Conservation (phyloP, 1,140 invertebrate genomes). For the Caligus rogercresseyi region DNA sequence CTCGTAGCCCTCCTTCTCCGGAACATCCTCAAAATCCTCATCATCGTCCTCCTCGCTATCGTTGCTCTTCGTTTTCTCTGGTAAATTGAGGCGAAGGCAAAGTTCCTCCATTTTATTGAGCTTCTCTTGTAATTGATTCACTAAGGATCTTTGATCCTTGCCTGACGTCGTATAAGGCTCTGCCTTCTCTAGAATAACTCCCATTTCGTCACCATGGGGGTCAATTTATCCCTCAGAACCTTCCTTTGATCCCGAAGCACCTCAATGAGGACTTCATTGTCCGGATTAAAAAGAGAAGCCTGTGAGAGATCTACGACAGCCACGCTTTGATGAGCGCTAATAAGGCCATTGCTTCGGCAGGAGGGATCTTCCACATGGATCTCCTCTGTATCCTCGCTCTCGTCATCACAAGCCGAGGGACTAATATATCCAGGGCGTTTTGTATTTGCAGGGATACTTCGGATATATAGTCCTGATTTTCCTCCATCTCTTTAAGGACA, state of each 20-base stretch:
- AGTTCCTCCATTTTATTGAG: background rate
- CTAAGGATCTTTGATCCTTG: background rate
- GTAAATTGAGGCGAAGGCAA: background rate
- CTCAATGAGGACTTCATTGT: background rate
- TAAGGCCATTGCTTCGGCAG: background rate
- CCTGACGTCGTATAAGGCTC: background rate
- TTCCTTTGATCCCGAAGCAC: background rate
- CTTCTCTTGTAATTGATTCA: background rate
- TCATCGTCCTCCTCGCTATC: slow-evolving; percentile 19
- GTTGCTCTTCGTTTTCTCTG: slow-evolving; percentile 21
- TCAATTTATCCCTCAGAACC: background rate
- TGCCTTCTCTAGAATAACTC: background rate
- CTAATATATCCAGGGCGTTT: background rate
- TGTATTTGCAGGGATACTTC: background rate
- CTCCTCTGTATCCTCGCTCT: background rate
- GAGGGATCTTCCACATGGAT: background rate
- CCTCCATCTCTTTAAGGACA: background rate
- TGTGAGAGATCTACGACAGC: background rate
- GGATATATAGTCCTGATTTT: background rate
- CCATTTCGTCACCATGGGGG: background rate
- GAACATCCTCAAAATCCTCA: background rate
- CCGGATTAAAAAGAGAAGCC: background rate
- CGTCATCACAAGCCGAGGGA: background rate
- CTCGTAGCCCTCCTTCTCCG: slow-evolving; percentile 12
- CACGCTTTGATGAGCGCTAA: background rate